Percentiles rank a stretch among this genome's conserved stretches.
Evolutionary conservation across 2,888 invertebrate genomes (phyloP).

Genomic region (Dyspetes luteomarginatus): DNA sequence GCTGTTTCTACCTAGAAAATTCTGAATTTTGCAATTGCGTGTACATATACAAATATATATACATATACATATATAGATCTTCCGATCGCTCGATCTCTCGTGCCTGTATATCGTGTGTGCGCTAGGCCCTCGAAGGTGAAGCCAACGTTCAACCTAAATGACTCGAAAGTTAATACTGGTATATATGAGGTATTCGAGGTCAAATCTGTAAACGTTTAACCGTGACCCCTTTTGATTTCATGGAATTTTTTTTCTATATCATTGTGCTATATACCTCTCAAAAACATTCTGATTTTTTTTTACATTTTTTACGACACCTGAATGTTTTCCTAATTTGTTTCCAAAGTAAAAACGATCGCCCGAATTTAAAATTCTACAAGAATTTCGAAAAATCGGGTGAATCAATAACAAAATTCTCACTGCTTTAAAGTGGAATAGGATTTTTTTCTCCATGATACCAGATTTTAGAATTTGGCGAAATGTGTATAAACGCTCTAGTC

Average conservation of each 20-base stretch:
- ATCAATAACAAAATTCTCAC: too few relatives aligned
- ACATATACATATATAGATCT: neutral
- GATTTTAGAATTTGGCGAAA: too few relatives aligned
- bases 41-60: too few relatives aligned
- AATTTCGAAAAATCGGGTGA: neutral
- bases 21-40: neutral
- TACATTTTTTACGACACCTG: neutral
- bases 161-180: conserved; percentile 54
- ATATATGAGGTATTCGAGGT: conserved; percentile 32
- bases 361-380: neutral
- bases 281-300: neutral
- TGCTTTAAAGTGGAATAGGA: too few relatives aligned
- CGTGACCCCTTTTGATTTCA: too few relatives aligned
- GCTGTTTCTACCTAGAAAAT: neutral
- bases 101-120: conserved; percentile 14
- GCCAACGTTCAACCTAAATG: conserved; percentile 62
- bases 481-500: too few relatives aligned
- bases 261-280: neutral
- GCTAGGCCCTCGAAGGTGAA: conserved; percentile 7
- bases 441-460: too few relatives aligned
- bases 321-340: neutral
- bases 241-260: neutral
- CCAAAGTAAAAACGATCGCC: too few relatives aligned
- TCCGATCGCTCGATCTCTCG: neutral
- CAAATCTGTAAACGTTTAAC: conserved; percentile 37